phyloP scores from a whole-genome alignment of 2,113 vertebrate species.

The Cebidichthys violaceus region DNA sequence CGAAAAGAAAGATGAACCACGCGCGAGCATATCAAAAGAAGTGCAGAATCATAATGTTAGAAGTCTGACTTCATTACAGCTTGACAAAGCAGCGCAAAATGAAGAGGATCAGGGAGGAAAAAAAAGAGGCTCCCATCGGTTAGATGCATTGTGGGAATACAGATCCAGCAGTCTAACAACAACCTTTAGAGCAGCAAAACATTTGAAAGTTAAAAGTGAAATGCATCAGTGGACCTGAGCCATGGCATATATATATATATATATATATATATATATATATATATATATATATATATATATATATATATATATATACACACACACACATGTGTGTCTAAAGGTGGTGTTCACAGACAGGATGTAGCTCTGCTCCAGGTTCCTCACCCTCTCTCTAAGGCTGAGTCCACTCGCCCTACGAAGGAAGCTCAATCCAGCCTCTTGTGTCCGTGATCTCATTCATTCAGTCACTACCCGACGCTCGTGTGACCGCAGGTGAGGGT shows the following conservation, averaged over 20 bases:
- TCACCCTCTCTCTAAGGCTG: too few relatives aligned
- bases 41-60: not conserved
- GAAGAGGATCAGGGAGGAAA: not conserved
- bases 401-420: too few relatives aligned
- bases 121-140: not conserved
- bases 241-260: too few relatives aligned
- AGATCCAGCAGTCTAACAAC: not conserved
- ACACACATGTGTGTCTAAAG: slow-evolving; percentile 12
- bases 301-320: too few relatives aligned
- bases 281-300: too few relatives aligned
- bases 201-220: not conserved
- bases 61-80: not conserved
- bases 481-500: too few relatives aligned
- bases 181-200: not conserved
- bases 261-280: too few relatives aligned
- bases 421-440: too few relatives aligned
- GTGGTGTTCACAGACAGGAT: slow-evolving; percentile 20
- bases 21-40: not conserved
- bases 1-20: not conserved
- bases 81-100: not conserved
- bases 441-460: too few relatives aligned
- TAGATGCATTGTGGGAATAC: not conserved
- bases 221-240: slow-evolving; percentile 11
- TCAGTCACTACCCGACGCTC: too few relatives aligned
- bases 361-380: not conserved